These are phyloP conservation scores for Scrobipalpa costella DNA, from an alignment of 2,888 invertebrate genomes.

Conservation along the genomic window DNA sequence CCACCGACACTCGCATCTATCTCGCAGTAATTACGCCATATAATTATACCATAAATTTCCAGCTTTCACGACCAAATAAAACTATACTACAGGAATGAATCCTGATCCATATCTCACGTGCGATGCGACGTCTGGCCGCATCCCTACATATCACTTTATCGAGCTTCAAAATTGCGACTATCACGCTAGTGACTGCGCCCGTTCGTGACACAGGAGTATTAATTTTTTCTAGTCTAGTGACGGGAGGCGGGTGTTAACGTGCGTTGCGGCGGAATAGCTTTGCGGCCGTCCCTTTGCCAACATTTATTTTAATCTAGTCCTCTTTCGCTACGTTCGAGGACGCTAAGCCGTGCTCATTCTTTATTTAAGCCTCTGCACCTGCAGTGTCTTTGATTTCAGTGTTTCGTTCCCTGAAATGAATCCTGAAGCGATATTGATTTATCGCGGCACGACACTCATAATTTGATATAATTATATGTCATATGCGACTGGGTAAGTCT, in stretches of 20 bases:
- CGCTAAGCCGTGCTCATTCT: constrained; percentile 48
- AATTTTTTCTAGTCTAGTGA: constrained; percentile 43
- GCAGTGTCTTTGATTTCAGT: constrained; percentile 39
- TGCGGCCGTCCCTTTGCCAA: constrained; percentile 43
- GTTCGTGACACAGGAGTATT: constrained; percentile 49
- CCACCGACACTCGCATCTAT: constrained; percentile 55
- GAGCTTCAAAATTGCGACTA: constrained; percentile 35
- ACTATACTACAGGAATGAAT: constrained; percentile 47
- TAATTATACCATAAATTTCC: constrained; percentile 67
- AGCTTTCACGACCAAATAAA: constrained; percentile 48
- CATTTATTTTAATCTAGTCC: constrained; percentile 55
- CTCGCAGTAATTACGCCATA: constrained; percentile 63
- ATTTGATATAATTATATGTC: constrained; percentile 66
- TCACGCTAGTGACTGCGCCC: constrained; percentile 42
- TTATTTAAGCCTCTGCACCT: constrained; percentile 52
- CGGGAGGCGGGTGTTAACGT: constrained; percentile 34
- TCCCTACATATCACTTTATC: constrained; percentile 29
- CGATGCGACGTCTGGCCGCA: constrained; percentile 22
- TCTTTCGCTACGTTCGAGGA: constrained; percentile 42
- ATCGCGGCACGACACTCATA: constrained; percentile 51
- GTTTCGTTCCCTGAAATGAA: constrained; percentile 35
- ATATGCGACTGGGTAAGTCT: constrained; percentile 51
- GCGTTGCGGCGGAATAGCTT: constrained; percentile 35
- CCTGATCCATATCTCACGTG: constrained; percentile 37
- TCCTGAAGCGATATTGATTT: constrained; percentile 49